Conservation (phyloP, 2,113 vertebrate species). For the Cryptoleucopteryx plumbea region DNA sequence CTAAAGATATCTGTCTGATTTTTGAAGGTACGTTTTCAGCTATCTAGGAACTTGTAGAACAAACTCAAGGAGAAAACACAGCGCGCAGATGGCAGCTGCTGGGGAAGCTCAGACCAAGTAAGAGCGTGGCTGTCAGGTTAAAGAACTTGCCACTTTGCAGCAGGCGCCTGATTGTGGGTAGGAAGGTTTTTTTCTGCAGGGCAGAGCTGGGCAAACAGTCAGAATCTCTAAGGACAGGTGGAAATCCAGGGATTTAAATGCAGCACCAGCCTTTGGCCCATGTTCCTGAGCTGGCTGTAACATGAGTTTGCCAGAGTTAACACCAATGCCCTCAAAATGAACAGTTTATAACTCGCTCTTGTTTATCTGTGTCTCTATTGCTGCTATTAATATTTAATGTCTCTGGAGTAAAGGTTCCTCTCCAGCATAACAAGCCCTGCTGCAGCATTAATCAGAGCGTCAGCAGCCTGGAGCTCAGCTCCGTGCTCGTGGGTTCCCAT, state of each 20-base stretch:
- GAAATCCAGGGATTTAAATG: background rate
- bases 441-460: slow-evolving; percentile 19
- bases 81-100: background rate
- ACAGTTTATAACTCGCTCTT: slow-evolving; percentile 52
- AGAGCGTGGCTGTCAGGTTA: background rate
- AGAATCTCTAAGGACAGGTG: background rate
- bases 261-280: background rate
- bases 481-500: fast-evolving
- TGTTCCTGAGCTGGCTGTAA: background rate
- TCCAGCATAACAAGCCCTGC: slow-evolving; percentile 18
- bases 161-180: fast-evolving
- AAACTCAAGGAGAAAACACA: background rate
- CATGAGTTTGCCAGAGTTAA: background rate
- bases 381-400: slow-evolving; percentile 70
- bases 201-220: background rate
- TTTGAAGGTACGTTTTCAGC: background rate
- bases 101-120: background rate
- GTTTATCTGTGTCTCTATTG: slow-evolving; percentile 65
- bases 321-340: slow-evolving; percentile 35
- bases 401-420: slow-evolving; percentile 40
- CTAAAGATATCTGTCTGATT: background rate
- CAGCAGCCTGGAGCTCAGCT: background rate
- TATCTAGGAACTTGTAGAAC: background rate
- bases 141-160: background rate
- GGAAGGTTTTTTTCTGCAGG: background rate